Percentiles rank a stretch among this genome's conserved stretches.
Evolutionary conservation across 2,797 vertebrate species (phyloP).

Genomic region (Hypotaenidia philippensis): DNA sequence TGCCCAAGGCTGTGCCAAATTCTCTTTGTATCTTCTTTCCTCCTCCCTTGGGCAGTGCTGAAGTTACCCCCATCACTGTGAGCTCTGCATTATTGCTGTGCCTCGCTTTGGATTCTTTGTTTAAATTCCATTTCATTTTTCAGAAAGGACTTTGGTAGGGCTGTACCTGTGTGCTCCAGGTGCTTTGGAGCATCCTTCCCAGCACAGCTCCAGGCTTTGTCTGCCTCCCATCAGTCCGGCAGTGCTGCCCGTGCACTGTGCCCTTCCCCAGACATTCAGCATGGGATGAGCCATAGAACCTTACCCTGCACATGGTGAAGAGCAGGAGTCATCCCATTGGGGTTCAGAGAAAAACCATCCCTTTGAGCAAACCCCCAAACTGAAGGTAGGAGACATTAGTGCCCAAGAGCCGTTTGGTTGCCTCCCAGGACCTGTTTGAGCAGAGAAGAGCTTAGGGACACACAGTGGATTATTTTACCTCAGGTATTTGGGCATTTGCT

Average conservation of each 20-base stretch:
- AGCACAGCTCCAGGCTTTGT: fast-evolving
- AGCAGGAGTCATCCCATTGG: fast-evolving
- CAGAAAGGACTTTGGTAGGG: background rate
- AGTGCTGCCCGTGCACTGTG: fast-evolving
- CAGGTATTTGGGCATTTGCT: background rate
- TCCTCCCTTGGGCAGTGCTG: background rate
- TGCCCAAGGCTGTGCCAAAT: background rate
- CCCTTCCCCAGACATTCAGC: fast-evolving
- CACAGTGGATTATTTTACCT: background rate
- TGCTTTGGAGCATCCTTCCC: background rate
- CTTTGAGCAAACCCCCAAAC: background rate
- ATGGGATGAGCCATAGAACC: background rate
- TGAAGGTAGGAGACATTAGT: background rate
- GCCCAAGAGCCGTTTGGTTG: background rate
- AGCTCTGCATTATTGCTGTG: too few relatives aligned
- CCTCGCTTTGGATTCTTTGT: fast-evolving
- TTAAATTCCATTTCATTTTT: background rate
- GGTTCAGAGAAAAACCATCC: background rate
- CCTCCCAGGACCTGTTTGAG: background rate
- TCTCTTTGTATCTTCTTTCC: background rate
- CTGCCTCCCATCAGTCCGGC: background rate
- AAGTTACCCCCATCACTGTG: fast-evolving
- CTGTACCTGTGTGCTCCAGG: background rate
- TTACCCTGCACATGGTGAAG: background rate
- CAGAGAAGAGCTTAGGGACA: background rate